These are phyloP conservation scores for Botia kubotai DNA, from an alignment of 2,797 vertebrate genomes.

Conservation along the genomic window DNA sequence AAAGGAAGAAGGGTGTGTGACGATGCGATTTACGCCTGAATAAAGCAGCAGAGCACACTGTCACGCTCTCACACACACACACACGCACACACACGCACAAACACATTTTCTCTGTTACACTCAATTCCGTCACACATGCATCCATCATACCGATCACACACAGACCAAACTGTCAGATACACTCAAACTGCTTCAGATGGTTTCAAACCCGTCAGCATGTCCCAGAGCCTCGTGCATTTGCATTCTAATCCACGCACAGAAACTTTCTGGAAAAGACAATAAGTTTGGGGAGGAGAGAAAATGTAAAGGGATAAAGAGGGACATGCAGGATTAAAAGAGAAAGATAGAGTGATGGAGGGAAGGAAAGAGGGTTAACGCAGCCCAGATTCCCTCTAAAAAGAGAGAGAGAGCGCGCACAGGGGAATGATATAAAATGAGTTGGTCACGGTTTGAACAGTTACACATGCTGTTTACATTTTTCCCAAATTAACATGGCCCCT, in stretches of 20 bases:
- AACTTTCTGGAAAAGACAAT: constrained; percentile 13
- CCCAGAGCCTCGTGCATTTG: constrained; percentile 40
- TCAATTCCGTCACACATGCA: constrained; percentile 32
- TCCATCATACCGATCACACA: constrained; percentile 51
- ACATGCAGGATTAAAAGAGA: constrained; percentile 43
- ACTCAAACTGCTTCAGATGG: constrained; percentile 39
- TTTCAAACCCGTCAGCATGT: constrained; percentile 39
- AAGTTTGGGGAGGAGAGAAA: constrained; percentile 32
- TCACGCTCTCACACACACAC: constrained; percentile 52
- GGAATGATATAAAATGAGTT: constrained; percentile 86
- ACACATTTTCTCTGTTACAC: constrained; percentile 21
- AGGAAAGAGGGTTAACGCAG: constrained; percentile 62
- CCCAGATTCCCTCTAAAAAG: constrained; percentile 72
- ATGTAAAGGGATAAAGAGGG: constrained; percentile 55
- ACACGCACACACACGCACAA: constrained; percentile 41
- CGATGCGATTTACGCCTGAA: constrained; percentile 65
- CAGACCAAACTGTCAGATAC: constrained; percentile 43
- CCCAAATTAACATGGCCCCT: constrained; percentile 88
- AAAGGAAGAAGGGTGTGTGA: constrained; percentile 62
- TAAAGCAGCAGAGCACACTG: constrained; percentile 56
- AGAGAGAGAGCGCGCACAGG: constrained; percentile 64
- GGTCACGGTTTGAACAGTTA: constrained; percentile 89
- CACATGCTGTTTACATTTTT: constrained; percentile 90
- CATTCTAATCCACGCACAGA: constrained; percentile 35
- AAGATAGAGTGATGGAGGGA: constrained; percentile 46